Evolutionary conservation across 1,140 invertebrate species (phyloP), one percentile per base, ranked within the genome.

Genomic region (Archivesica marissinica): DNA sequence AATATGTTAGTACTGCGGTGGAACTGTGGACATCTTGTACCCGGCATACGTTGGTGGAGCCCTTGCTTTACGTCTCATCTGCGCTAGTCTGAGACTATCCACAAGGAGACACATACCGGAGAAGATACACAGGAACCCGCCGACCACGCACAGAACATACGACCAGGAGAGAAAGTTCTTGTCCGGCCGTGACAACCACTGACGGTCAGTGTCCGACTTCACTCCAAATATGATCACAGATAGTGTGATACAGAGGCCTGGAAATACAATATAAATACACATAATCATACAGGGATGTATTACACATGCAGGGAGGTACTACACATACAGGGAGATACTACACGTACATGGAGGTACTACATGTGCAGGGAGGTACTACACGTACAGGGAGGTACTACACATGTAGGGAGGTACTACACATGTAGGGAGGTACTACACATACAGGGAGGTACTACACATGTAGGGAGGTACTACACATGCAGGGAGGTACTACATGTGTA

Each of bases 161-260:
- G 97, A 97, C 98, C 98, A 99, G 6, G 98, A 98, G 0, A 99
- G 94, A 88, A 98, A 97, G 94, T 99, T 99, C 93, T 96, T 99
- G 89, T 98, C 98, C 6, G 98, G 98, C 92, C 99, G 98, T 93
- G 98, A 96, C 25, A 99, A 94, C 98, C 98, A 99, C 89, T 98
- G 97, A n/a, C 98, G 95, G 64, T 98, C 96, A 93, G 28, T 77
- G 41, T 97, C 97, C 89, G 97, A 97, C 90, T 97, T 96, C 1
- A 96, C 96, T 20, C 98, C 98, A 93, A 99, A 99, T 80, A 99
- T 95, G n/a, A 96, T 94, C 33, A 98, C 96, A 4, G 96, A 96
- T 75, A 99, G 94, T 88, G 98, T 97, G 84, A 98, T 94, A 61
- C 97, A 95, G 20, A 97, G 90, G 90, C 95, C 97, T 97, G 92